Percentiles rank a stretch among this genome's conserved stretches.
phyloP scores from a whole-genome alignment of 2,797 vertebrate species.

The Xenentodon cancila region DNA sequence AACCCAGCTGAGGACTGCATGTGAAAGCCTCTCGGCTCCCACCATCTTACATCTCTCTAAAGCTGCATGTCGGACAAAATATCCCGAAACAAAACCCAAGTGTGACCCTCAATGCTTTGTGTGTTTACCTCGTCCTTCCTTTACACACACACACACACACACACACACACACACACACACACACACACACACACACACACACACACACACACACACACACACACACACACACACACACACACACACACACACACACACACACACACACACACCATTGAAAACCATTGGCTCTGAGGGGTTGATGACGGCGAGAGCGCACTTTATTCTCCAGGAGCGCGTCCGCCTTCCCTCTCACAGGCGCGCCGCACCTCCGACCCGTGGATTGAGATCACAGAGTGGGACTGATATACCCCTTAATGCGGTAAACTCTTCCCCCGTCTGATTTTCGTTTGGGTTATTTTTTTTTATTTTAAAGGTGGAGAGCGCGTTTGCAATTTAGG shows the following conservation, averaged over 20 bases:
- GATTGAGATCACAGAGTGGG: constrained; percentile 37
- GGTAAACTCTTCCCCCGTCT: constrained; percentile 26
- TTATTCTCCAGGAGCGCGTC: constrained; percentile 59
- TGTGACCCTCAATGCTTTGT: constrained; percentile 8
- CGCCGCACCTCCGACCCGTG: constrained; percentile 40
- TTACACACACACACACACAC: too few species aligned
- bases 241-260: too few species aligned
- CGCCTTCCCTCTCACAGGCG: constrained; percentile 14
- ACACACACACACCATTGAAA: constrained; percentile 8
- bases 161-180: too few species aligned
- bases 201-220: too few species aligned
- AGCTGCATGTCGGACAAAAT: not conserved
- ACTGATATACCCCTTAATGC: constrained; percentile 41
- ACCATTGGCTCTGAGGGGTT: constrained; percentile 62
- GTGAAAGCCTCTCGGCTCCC: not conserved
- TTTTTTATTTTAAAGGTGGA: constrained; percentile 24
- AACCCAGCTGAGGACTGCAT: not conserved
- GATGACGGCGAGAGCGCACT: constrained; percentile 69
- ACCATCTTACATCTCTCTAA: constrained; percentile 14
- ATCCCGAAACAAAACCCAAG: constrained; percentile 1
- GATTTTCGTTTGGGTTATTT: not conserved
- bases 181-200: too few species aligned
- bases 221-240: too few species aligned
- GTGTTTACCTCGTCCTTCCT: too few species aligned
- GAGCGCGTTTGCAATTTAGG: constrained; percentile 36